Evolutionary conservation across 2,888 invertebrate genomes (phyloP), one percentile per base, ranked within the genome.

Genomic region (Lamellibrachia columna): DNA sequence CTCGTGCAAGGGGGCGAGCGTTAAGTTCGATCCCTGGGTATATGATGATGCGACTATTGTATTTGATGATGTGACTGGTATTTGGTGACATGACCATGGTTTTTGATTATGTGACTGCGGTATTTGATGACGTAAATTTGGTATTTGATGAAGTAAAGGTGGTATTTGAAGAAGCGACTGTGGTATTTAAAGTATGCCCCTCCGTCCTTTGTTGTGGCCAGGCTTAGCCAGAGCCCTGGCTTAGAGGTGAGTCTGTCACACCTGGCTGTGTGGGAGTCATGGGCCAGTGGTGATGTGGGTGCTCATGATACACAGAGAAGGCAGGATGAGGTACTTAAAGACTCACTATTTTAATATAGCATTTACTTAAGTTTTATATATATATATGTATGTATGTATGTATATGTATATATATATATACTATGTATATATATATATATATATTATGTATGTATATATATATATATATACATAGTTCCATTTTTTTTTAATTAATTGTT

Each of bases 91-190:
- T 40, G 40, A 40, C 1, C n/a, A n/a, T 15, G 75, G 75, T 22
- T 6, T 4, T 11, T 15, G 4, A 75, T 22, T 22, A 75, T n/a
- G 22, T 22, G 22, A 22, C 75, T 75, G 75, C n/a, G 75, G 75
- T 22, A 75, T 75, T 75, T 15, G 22, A 3, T 75, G 75, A 75
- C 6, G 75, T 75, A 22, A 75, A 15, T 75, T 15, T 15, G 75
- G 15, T 22, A 22, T 3, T 22, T 75, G 75, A 75, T 4, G 15
- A 75, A 22, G 75, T 75, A 22, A 75, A 15, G 15, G 22, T 75
- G 75, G 75, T 75, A 75, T 75, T 75, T 75, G 75, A 75, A 75
- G 75, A 75, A 22, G 75, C n/a, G 75, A 75, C 75, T 75, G 22
- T 75, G 75, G 75, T 75, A 75, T 75, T 75, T 75, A n/a, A 75